phyloP scores from a whole-genome alignment of 2,888 invertebrate genomes.

The Sphaerophoria taeniata region DNA sequence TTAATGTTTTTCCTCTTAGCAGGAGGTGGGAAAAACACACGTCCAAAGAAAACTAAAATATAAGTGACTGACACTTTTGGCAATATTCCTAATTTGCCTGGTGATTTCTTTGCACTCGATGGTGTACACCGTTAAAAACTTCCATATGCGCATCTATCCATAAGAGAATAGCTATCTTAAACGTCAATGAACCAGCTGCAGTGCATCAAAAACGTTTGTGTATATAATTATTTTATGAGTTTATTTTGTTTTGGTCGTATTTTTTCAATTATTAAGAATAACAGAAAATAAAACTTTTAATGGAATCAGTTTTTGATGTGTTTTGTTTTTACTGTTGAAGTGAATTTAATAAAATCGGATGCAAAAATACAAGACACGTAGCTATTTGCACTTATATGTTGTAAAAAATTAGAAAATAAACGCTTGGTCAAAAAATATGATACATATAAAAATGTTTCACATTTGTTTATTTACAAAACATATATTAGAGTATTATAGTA shows the following conservation, averaged over 20 bases:
- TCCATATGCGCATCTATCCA: conserved; percentile 7
- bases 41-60: neutral
- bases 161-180: conserved; percentile 2
- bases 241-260: conserved; percentile 57
- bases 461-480: too few relatives aligned
- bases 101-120: neutral
- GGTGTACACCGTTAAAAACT: neutral
- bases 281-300: conserved; percentile 21
- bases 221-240: conserved; percentile 54
- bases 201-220: conserved; percentile 55
- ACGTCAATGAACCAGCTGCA: conserved; percentile 71
- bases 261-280: conserved; percentile 55
- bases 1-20: conserved; percentile 46
- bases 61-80: conserved; percentile 69
- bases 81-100: conserved; percentile 67
- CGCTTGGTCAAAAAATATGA: too few relatives aligned
- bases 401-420: too few relatives aligned
- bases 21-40: conserved; percentile 53
- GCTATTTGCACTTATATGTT: too few relatives aligned
- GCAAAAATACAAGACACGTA: too few relatives aligned
- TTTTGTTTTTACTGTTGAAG: too few relatives aligned
- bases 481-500: too few relatives aligned
- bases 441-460: too few relatives aligned
- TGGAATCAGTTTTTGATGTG: too few relatives aligned
- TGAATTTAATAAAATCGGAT: too few relatives aligned